Conservation (phyloP, 2,113 vertebrate genomes). For the Progne subis region DNA sequence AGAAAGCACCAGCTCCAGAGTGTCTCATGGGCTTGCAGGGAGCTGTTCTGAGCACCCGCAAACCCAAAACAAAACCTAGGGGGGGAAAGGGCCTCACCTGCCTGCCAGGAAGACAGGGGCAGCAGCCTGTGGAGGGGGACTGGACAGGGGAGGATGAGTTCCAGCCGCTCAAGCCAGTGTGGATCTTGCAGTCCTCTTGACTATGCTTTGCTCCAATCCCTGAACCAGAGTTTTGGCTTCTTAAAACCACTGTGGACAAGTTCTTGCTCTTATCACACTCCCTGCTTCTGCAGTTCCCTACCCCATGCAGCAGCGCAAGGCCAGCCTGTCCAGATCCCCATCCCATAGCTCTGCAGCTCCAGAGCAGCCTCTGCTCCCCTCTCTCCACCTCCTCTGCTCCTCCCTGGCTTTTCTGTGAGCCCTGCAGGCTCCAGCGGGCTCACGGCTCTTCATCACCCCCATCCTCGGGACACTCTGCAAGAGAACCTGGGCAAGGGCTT, state of each 20-base stretch:
- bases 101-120: not conserved
- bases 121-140: not conserved
- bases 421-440: not conserved
- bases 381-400: not conserved
- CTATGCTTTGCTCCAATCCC: not conserved
- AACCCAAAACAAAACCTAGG: not conserved
- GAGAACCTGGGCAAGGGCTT: not conserved
- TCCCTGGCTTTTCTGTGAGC: not conserved
- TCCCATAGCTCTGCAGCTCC: not conserved
- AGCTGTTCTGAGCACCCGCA: not conserved
- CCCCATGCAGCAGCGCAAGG: not conserved
- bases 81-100: not conserved
- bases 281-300: not conserved
- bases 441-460: not conserved
- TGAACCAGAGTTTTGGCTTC: not conserved
- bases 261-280: not conserved
- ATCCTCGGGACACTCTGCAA: accelerated
- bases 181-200: not conserved
- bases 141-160: not conserved
- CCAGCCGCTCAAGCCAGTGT: not conserved
- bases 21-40: not conserved
- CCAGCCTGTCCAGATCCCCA: not conserved
- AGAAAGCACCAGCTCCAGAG: not conserved
- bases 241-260: not conserved
- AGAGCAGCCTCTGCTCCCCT: not conserved